Evolutionary conservation across 2,888 invertebrate species (phyloP).

Genomic region (Crioceris asparagi): DNA sequence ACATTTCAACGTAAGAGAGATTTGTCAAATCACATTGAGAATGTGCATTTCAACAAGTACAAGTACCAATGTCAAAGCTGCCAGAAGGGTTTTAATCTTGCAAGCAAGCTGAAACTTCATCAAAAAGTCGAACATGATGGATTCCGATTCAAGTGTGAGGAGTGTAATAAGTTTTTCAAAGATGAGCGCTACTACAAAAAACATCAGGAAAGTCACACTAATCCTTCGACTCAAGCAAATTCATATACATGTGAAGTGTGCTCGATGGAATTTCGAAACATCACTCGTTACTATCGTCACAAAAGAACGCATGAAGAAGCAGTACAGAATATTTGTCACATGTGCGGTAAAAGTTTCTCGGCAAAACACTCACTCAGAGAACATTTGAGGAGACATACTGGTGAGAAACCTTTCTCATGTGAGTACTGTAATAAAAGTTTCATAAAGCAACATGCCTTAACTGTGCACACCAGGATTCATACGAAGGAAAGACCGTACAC

Average conservation of each 20-base stretch:
- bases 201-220: neutral
- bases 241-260: neutral
- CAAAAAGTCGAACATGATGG: constrained; percentile 6
- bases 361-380: neutral
- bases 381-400: constrained; percentile 1
- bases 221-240: too few species aligned
- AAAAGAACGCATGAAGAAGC: neutral
- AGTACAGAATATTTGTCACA: neutral
- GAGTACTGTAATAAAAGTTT: neutral
- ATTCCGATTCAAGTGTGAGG: neutral
- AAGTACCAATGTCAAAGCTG: constrained; percentile 1
- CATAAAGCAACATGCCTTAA: neutral
- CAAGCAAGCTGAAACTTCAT: constrained; percentile 5
- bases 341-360: neutral
- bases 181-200: neutral
- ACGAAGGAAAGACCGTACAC: neutral
- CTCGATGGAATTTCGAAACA: neutral
- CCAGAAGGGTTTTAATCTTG: constrained; percentile 3
- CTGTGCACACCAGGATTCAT: neutral
- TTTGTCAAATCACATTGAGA: constrained; percentile 6
- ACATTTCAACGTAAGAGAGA: neutral
- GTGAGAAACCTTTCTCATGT: neutral
- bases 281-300: neutral
- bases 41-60: constrained; percentile 7
- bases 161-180: neutral